phyloP scores from a whole-genome alignment of 2,888 invertebrate genomes.

The Cryptocheilus praepositus region DNA sequence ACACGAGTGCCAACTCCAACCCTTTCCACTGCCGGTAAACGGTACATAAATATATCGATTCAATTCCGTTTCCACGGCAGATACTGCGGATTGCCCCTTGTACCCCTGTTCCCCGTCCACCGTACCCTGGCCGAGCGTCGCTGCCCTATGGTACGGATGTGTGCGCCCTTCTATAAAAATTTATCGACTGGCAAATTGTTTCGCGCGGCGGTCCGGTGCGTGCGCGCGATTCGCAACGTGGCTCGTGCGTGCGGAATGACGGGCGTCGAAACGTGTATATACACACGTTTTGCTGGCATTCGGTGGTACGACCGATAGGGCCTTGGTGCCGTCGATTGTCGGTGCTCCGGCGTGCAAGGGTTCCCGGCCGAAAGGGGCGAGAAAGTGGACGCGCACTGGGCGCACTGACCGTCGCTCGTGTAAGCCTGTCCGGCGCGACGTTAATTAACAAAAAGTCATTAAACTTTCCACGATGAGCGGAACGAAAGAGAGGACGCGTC shows the following conservation, averaged over 20 bases:
- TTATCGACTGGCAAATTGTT: slow-evolving; percentile 76
- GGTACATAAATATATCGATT: slow-evolving; percentile 75
- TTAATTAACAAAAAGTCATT: slow-evolving; percentile 75
- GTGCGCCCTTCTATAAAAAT: slow-evolving; percentile 70
- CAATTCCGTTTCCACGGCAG: slow-evolving; percentile 73
- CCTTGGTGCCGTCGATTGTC: slow-evolving; percentile 36
- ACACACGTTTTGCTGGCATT: slow-evolving; percentile 18
- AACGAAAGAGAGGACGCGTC: slow-evolving; percentile 58
- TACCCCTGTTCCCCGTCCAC: slow-evolving; percentile 34
- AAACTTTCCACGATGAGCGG: slow-evolving; percentile 70
- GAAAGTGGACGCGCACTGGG: slow-evolving; percentile 21
- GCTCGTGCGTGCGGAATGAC: slow-evolving; percentile 34
- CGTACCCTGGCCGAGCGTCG: not conserved
- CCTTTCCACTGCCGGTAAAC: slow-evolving; percentile 67
- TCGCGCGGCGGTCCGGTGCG: slow-evolving; percentile 68
- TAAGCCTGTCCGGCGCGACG: slow-evolving; percentile 68
- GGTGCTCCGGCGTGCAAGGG: slow-evolving; percentile 15
- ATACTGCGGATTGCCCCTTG: slow-evolving; percentile 21
- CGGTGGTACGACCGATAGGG: slow-evolving; percentile 28
- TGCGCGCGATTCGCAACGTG: slow-evolving; percentile 57
- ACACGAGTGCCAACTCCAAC: slow-evolving; percentile 69
- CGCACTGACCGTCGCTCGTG: slow-evolving; percentile 63
- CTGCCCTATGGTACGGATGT: slow-evolving; percentile 3
- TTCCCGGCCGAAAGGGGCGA: slow-evolving; percentile 1
- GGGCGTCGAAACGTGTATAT: slow-evolving; percentile 31